These are phyloP conservation scores for Eriocheir sinensis DNA, from an alignment of 1,140 invertebrate genomes.

Conservation along the genomic window DNA sequence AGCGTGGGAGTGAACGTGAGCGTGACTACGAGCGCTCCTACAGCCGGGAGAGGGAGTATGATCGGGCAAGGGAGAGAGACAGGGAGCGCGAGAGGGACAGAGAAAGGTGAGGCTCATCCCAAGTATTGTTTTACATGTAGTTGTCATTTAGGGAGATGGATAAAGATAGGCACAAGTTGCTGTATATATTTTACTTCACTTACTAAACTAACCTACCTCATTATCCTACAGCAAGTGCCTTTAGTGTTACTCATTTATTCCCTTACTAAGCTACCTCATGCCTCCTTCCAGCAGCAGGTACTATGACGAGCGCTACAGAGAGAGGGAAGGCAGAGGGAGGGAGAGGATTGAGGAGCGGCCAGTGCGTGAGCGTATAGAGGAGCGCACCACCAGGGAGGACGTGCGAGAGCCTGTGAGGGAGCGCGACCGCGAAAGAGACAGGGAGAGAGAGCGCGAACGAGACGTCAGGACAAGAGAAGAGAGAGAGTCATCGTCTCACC, in stretches of 20 bases:
- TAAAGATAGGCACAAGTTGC: too few relatives aligned
- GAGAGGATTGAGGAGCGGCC: conserved; percentile 76
- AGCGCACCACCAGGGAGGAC: conserved; percentile 59
- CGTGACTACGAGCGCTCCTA: conserved; percentile 86
- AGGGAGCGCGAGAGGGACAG: conserved; percentile 80
- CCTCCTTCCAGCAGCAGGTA: conserved; percentile 79
- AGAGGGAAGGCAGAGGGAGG: conserved; percentile 80
- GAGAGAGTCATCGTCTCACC: conserved; percentile 80
- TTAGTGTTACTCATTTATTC: too few relatives aligned
- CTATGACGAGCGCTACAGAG: conserved; percentile 82
- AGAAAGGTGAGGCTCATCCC: conserved; percentile 70
- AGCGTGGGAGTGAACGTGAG: conserved; percentile 81
- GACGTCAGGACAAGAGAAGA: conserved; percentile 81
- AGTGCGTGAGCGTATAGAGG: conserved; percentile 70
- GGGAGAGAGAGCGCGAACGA: conserved; percentile 77
- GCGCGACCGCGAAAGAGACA: conserved; percentile 75
- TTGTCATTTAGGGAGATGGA: too few relatives aligned
- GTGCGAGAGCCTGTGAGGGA: conserved; percentile 73
- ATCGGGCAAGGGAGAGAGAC: conserved; percentile 82
- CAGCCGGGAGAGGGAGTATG: conserved; percentile 85
- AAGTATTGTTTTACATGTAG: not conserved
- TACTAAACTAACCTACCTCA: too few relatives aligned
- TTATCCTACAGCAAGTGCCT: too few relatives aligned
- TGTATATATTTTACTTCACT: too few relatives aligned
- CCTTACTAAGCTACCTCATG: not conserved